phyloP scores from a whole-genome alignment of 2,888 invertebrate species.

The Plagiodera versicolora region DNA sequence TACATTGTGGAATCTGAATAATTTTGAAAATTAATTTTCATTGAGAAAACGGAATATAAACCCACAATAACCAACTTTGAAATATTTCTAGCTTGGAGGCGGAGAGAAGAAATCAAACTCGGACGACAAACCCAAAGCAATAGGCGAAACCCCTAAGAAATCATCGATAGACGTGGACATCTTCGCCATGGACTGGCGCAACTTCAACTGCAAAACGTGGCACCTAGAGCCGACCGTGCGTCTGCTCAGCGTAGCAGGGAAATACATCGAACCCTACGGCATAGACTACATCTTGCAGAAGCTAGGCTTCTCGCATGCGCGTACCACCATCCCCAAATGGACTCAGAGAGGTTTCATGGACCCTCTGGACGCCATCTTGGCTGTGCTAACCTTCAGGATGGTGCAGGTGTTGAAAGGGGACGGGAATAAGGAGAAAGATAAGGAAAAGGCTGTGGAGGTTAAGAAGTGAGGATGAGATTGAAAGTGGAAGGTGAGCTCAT shows the following conservation, averaged over 20 bases:
- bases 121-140: conserved; percentile 39
- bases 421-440: conserved; percentile 43
- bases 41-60: too few relatives aligned
- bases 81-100: conserved; percentile 37
- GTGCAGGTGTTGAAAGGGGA: conserved; percentile 57
- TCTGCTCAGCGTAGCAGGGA: conserved; percentile 65
- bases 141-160: conserved; percentile 41
- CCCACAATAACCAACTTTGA: background rate
- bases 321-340: conserved; percentile 99
- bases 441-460: conserved; percentile 25
- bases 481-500: background rate
- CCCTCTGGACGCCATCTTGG: conserved; percentile 89
- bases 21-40: too few relatives aligned
- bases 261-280: conserved; percentile 96
- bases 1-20: too few relatives aligned
- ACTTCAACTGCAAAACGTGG: conserved; percentile 94
- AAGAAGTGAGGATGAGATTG: conserved; percentile 17
- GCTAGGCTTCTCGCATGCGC: conserved; percentile 94
- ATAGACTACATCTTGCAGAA: conserved; percentile 98
- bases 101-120: conserved; percentile 39
- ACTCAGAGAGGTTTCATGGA: conserved; percentile 98
- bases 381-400: conserved; percentile 75
- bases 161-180: conserved; percentile 60
- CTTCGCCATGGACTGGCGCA: conserved; percentile 83
- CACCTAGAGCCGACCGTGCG: conserved; percentile 92